phyloP scores from a whole-genome alignment of 2,888 invertebrate species.

The Heteromyza rotundicornis region DNA sequence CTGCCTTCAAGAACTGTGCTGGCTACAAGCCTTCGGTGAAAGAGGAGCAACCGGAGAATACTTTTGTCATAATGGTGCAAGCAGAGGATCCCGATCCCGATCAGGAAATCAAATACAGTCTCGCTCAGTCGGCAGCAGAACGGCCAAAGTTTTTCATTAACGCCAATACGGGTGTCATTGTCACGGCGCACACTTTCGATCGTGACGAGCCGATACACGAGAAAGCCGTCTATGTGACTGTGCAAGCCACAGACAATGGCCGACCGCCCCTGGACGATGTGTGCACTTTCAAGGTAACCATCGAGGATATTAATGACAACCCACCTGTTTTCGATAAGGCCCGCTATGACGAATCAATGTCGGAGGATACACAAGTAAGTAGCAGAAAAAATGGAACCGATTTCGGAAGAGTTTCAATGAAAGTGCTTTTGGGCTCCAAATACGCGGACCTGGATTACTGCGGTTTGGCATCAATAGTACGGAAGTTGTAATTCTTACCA shows the following conservation, averaged over 20 bases:
- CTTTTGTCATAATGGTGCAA: conserved; percentile 70
- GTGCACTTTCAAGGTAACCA: conserved; percentile 90
- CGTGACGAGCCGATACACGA: conserved; percentile 87
- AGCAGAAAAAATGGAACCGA: not conserved
- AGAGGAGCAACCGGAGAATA: conserved; percentile 77
- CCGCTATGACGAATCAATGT: conserved; percentile 76
- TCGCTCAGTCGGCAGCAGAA: conserved; percentile 77
- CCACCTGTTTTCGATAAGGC: conserved; percentile 64
- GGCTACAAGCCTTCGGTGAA: conserved; percentile 80
- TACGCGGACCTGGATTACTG: conserved; percentile 57
- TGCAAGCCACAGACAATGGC: conserved; percentile 92
- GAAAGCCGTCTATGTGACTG: conserved; percentile 84
- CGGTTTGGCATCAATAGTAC: conserved; percentile 38
- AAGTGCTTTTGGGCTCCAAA: conserved; percentile 32
- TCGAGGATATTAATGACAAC: conserved; percentile 94
- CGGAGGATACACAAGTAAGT: conserved; percentile 76
- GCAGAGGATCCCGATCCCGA: conserved; percentile 70
- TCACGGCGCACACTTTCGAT: conserved; percentile 81
- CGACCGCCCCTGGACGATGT: conserved; percentile 88
- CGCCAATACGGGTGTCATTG: conserved; percentile 76
- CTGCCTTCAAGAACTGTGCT: conserved; percentile 83
- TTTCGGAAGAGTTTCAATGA: not conserved
- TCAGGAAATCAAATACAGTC: conserved; percentile 82
- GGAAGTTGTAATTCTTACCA: too few species aligned
- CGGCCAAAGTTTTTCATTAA: conserved; percentile 82